Evolutionary conservation across 1,140 invertebrate genomes (phyloP), one percentile per base, ranked within the genome.

Genomic region (Phenacoccus solenopsis): DNA sequence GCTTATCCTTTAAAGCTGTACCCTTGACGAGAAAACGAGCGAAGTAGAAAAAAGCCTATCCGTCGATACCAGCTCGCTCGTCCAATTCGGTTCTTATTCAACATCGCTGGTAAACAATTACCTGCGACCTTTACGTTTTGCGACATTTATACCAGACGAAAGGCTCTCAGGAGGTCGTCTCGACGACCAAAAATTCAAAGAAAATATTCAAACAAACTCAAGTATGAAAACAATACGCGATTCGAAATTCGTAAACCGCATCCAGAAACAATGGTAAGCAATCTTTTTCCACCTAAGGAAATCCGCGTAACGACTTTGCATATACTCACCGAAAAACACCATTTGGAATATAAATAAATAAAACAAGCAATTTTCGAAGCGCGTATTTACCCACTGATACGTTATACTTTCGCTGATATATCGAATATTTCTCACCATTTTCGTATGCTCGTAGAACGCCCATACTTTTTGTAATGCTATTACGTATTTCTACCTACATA

Each of bases 341-440:
- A n/a, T n/a, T n/a, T n/a, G n/a, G 22, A 64, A 64, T 64, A 64
- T 16, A 64, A 64, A 64, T 64, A 59, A 59, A 59, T 59, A 20
- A 5, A 22, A n/a, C 20, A 59, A 25, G 7, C 22, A 64, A 25
- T 20, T 10, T 25, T 24, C 21, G 59, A 64, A 64, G 2, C 25
- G 22, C 25, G 22, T 64, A 64, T 64, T 64, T 64, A 64, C 22
- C 25, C 59, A n/a, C n/a, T n/a, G 59, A 64, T 27, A 27, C 25
- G 10, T 27, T 64, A 24, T 64, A 24, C 25, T 64, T 24, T 64
- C 59, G 22, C 25, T 27, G 9, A 38, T 38, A n/a, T 3, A 20
- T 22, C 59, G 59, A 25, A 27, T 64, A 25, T 64, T 24, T 64
- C 59, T 16, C 25, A 20, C 13, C 22, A 25, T 64, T 64, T 64